phyloP scores from a whole-genome alignment of 2,113 vertebrate species.

The Marcusenius ussheri region DNA sequence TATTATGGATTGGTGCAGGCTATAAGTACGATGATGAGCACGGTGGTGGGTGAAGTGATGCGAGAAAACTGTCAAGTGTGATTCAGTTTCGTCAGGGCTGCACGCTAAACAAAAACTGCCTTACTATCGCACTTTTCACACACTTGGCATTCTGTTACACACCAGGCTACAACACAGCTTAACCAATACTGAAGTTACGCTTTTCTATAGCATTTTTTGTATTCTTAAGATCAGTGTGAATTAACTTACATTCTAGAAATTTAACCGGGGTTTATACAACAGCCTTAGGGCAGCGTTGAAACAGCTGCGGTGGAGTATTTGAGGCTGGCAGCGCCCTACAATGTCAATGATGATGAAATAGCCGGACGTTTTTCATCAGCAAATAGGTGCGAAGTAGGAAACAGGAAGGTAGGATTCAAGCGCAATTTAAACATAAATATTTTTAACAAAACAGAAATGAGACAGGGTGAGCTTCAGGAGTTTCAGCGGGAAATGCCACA shows the following conservation, averaged over 20 bases:
- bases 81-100: background rate
- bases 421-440: too few relatives aligned
- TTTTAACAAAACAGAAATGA: background rate
- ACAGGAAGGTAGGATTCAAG: background rate
- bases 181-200: background rate
- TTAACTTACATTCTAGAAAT: background rate
- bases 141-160: background rate
- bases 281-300: background rate
- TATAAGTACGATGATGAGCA: background rate
- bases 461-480: background rate
- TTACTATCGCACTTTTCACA: background rate
- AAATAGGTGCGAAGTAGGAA: background rate
- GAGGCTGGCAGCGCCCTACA: background rate
- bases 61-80: background rate
- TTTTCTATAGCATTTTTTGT: background rate
- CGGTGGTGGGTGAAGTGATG: background rate
- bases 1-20: background rate
- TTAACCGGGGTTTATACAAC: background rate
- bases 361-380: background rate
- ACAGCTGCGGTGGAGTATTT: background rate
- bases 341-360: background rate
- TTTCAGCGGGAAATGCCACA: background rate
- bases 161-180: background rate
- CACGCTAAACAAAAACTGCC: background rate
- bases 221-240: background rate